Evolutionary conservation across 2,113 vertebrate species (phyloP).

Genomic region (Pluvialis apricaria): DNA sequence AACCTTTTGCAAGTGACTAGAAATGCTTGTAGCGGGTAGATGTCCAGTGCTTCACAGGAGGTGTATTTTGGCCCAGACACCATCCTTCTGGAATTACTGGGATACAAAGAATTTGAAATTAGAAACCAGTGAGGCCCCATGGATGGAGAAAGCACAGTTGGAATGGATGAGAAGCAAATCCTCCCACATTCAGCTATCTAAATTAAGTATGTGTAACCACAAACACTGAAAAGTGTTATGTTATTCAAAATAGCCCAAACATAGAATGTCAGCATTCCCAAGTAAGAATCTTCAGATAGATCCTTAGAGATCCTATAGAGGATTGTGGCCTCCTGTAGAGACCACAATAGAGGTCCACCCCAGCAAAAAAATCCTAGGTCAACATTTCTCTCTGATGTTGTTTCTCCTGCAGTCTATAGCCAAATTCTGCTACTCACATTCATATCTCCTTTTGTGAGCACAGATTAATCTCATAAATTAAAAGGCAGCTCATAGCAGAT

Average conservation of each 20-base stretch:
- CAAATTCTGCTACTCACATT: not conserved
- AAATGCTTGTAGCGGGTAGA: not conserved
- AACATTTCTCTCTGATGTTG: not conserved
- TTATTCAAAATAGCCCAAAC: not conserved
- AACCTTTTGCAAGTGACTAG: not conserved
- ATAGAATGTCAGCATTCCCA: not conserved
- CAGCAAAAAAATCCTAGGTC: not conserved
- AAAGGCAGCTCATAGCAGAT: not conserved
- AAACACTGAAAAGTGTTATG: not conserved
- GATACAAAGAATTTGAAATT: not conserved
- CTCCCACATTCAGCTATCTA: not conserved
- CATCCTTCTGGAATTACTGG: not conserved
- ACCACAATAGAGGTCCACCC: not conserved
- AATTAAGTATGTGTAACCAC: not conserved
- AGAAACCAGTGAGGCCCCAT: not conserved
- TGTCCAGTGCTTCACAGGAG: not conserved
- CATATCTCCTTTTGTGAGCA: not conserved
- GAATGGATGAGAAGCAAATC: not conserved
- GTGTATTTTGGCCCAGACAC: not conserved
- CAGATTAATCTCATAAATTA: constrained; percentile 32
- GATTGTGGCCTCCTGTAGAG: not conserved
- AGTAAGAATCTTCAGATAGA: not conserved
- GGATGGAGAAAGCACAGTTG: not conserved
- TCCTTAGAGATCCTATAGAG: not conserved
- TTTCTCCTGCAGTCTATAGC: not conserved